These are phyloP conservation scores for Loripinus fragilis DNA, from an alignment of 2,888 invertebrate genomes.

Conservation along the genomic window DNA sequence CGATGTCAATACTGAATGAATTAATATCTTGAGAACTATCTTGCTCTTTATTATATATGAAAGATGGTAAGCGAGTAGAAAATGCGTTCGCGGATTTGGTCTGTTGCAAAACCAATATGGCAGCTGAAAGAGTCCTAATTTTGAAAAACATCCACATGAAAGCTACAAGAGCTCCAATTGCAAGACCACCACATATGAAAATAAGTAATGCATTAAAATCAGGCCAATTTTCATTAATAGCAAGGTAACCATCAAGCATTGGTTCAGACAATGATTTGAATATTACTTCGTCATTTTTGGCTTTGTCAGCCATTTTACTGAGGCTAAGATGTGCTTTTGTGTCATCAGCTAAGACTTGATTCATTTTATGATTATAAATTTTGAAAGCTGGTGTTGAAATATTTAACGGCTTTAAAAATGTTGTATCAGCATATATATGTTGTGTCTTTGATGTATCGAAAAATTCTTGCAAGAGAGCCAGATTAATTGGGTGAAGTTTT, in stretches of 20 bases:
- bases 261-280: not conserved
- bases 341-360: conserved; percentile 19
- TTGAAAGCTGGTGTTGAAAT: conserved; percentile 20
- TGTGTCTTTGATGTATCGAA: not conserved
- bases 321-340: conserved; percentile 12
- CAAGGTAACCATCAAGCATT: not conserved
- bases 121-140: not conserved
- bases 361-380: conserved; percentile 17
- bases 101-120: not conserved
- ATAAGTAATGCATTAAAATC: not conserved
- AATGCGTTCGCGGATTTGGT: not conserved
- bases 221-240: not conserved
- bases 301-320: not conserved
- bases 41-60: not conserved
- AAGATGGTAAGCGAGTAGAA: not conserved
- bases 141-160: not conserved
- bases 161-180: not conserved
- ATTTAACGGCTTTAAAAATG: conserved; percentile 15
- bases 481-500: not conserved
- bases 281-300: not conserved
- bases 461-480: not conserved
- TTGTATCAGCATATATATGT: conserved; percentile 8
- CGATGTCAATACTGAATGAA: not conserved
- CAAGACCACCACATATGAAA: not conserved
- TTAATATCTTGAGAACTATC: not conserved